Evolutionary conservation across 92 coral and sea anemone species (phyloP), one percentile per base, ranked within the genome.

Genomic region (Parazoanthus swiftii): DNA sequence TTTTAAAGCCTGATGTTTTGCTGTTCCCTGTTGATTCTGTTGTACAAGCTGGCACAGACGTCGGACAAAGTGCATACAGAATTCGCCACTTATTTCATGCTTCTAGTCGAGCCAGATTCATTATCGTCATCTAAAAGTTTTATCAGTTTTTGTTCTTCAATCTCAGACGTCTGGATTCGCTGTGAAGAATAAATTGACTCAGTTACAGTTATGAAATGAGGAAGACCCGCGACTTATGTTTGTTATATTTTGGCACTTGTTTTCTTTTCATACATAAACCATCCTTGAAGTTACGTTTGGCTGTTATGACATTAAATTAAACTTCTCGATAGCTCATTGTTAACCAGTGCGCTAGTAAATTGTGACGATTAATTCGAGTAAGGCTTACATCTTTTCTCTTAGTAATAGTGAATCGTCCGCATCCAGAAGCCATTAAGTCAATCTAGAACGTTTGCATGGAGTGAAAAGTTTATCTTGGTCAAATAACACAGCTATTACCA

Each of bases 271-370:
- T 90, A 90, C 46, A 81, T 94, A 94, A 94, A 92, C 95, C 94
- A 89, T 89, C 80, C 88, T 89, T 86, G 92, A 91, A 83, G 90
- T 76, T 80, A 89, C 90, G 87, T 91, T 90, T 90, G 70, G 89
- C 89, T 90, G 93, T 89, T 89, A 88, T 95, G 95, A 91, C 98
- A 93, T 93, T 85, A 92, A 90, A 95, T 95, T 93, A 95, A 91
- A 91, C 76, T 90, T 90, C 90, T 95, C 91, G 91, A 90, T 86
- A 89, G 92, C 91, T 86, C 81, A 91, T 91, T 95, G 93, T 93
- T 93, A 84, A 90, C 86, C 93, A 91, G 84, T 65, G 91, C 68
- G 78, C 87, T 78, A 73, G 88, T 80, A 90, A 91, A 91, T 90
- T 90, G 86, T 81, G 77, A 87, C 95, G 93, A 95, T 95, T 95